Evolutionary conservation across 2,888 invertebrate genomes (phyloP).

Genomic region (Schizaphis graminum): DNA sequence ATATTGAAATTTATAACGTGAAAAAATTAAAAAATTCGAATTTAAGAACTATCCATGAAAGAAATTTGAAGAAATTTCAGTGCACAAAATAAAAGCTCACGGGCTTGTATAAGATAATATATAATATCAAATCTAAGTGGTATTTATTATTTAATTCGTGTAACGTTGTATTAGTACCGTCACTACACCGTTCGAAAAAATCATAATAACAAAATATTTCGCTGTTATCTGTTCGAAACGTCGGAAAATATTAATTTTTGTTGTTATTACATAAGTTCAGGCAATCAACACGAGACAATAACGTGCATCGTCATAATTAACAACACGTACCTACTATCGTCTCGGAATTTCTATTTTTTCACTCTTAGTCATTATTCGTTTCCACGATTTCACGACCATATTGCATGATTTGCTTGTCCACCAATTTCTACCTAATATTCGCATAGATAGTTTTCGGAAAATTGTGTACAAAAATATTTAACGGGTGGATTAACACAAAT

Average conservation of each 20-base stretch:
- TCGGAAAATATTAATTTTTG: not conserved
- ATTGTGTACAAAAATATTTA: not conserved
- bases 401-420: not conserved
- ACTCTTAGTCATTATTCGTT: not conserved
- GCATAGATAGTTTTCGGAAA: not conserved
- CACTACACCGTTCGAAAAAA: not conserved
- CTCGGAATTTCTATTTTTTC: not conserved
- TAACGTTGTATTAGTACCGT: not conserved
- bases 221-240: not conserved
- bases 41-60: no score
- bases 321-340: not conserved
- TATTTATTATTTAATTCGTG: not conserved
- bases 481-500: not conserved
- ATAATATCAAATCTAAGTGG: not conserved
- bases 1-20: not conserved
- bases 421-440: not conserved
- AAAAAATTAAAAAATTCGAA: not conserved
- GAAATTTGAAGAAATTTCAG: not conserved
- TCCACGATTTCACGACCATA: not conserved
- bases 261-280: not conserved
- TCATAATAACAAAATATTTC: not conserved
- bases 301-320: not conserved
- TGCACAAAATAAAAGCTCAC: not conserved
- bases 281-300: constrained; percentile 7
- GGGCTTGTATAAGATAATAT: not conserved